Evolutionary conservation across 2,797 vertebrate genomes (phyloP), one percentile per base, ranked within the genome.

Genomic region (Pipistrellus pipistrellus): DNA sequence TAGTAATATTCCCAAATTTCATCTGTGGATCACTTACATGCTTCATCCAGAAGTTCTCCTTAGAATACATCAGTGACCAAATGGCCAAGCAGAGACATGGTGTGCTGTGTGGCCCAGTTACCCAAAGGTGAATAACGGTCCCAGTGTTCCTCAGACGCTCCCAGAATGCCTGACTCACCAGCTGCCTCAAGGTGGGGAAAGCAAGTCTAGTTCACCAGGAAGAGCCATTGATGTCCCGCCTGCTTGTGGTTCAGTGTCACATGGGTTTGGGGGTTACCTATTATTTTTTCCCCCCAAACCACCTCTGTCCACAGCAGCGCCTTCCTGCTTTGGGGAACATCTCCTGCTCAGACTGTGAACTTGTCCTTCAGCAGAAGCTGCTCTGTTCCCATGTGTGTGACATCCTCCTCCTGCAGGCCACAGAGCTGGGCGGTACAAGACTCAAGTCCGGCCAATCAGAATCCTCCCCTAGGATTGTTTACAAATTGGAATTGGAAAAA

Each of bases 1-100:
- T 81, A 69, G 53, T 44, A 38, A 46, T 32, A 23, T 62, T 44
- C 90, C 76, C 64, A 35, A 14, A 41, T 91, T 85, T 48, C 66
- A n/a, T 93, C 55, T 82, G 78, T 41, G 85, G 51, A 51, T 77
- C 66, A 41, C 84, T 93, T 80, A 55, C 88, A 44, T 20, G 23
- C 85, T 23, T 64, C 77, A 80, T 85, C 80, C n/a, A 94, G 89
- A 95, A 90, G 55, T 72, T 55, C 83, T 51, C 46, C 77, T 30
- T 64, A 76, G 78, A 83, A 71, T 35, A 4, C 8, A 5, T 55
- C n/a, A 48, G 41, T 76, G 71, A 72, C 51, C 41, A 82, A 59
- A 32, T 71, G 55, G 77, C 53, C 35, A 77, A 17, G 41, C 69
- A 0, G n/a, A 68, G 83, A 32, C 46, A 30, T 15, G 32, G 3